phyloP scores from a whole-genome alignment of 2,888 invertebrate genomes.

The Nomada goodeniana region DNA sequence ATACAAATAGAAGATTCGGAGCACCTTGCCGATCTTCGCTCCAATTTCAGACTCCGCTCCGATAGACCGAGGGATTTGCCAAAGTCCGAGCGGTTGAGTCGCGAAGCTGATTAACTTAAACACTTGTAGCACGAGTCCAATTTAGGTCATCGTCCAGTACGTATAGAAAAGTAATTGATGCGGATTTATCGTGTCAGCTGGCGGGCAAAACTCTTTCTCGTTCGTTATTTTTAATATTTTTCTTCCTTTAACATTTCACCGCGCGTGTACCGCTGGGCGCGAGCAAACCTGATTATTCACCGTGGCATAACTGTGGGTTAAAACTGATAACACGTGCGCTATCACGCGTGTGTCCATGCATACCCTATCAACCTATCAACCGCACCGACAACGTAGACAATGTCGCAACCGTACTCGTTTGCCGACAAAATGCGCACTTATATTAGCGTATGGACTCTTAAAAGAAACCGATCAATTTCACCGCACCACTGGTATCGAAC shows the following conservation, averaged over 20 bases:
- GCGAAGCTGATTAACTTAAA: neutral
- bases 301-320: conserved; percentile 61
- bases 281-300: conserved; percentile 1
- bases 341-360: conserved; percentile 30
- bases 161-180: too few relatives aligned
- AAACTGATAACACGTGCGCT: conserved; percentile 55
- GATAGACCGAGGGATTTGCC: too few relatives aligned
- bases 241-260: neutral
- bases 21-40: too few relatives aligned
- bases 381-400: neutral
- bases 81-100: neutral
- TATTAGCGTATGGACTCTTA: too few relatives aligned
- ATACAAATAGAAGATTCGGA: too few relatives aligned
- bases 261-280: neutral
- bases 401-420: neutral
- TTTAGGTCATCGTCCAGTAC: too few relatives aligned
- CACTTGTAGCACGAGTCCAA: too few relatives aligned
- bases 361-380: conserved; percentile 29
- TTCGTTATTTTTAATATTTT: too few relatives aligned
- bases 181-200: too few relatives aligned
- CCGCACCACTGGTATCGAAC: neutral
- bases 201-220: too few relatives aligned
- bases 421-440: neutral
- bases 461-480: neutral
- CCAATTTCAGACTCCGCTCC: too few relatives aligned